Evolutionary conservation across 2,888 invertebrate species (phyloP).

Genomic region (Lasioglossum oenotherae): DNA sequence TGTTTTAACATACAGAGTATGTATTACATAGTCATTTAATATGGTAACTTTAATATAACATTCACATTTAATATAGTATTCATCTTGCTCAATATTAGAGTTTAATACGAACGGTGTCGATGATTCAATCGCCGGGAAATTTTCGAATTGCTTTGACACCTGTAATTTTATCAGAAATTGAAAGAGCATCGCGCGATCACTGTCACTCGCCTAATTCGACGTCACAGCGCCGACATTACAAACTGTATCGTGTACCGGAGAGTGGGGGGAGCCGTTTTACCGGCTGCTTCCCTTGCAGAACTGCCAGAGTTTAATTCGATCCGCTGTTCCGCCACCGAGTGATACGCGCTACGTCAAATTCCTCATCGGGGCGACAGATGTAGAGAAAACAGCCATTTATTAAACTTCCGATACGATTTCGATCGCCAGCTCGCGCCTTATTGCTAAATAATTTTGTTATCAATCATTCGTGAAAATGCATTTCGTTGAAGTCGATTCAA

Average conservation of each 20-base stretch:
- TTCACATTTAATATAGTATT: too few relatives aligned
- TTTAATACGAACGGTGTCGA: not conserved
- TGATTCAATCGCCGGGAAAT: not conserved
- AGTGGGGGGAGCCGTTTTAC: not conserved
- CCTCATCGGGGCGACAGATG: not conserved
- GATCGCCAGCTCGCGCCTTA: slow-evolving; percentile 9
- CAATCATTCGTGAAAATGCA: not conserved
- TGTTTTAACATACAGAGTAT: too few relatives aligned
- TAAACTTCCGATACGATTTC: slow-evolving; percentile 38
- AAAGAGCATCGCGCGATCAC: not conserved
- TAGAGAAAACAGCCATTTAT: slow-evolving; percentile 47
- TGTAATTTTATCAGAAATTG: not conserved
- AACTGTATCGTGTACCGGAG: slow-evolving; percentile 2
- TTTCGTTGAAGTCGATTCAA: not conserved
- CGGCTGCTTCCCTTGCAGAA: not conserved
- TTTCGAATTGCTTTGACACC: slow-evolving; percentile 2
- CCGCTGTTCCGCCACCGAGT: not conserved
- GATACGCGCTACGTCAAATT: slow-evolving; percentile 26
- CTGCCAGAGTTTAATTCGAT: slow-evolving; percentile 37
- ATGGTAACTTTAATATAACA: too few relatives aligned
- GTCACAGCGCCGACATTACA: not conserved
- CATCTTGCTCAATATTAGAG: not conserved
- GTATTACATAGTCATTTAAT: too few relatives aligned
- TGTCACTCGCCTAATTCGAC: not conserved
- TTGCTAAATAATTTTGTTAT: slow-evolving; percentile 25